Conservation (phyloP, 2,888 invertebrate species). For the Epistrophella euchroma region DNA sequence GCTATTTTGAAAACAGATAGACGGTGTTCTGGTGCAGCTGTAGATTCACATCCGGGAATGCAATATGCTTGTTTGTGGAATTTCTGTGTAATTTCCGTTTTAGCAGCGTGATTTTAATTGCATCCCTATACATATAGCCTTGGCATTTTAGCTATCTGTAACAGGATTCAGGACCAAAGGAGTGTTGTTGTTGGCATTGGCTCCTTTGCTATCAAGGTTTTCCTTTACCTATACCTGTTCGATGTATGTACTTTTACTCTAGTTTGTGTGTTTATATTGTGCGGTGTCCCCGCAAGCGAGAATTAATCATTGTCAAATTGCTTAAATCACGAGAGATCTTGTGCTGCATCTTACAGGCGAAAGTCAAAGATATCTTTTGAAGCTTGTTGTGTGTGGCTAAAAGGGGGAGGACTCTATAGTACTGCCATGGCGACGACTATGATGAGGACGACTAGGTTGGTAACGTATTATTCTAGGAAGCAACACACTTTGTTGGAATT, state of each 20-base stretch:
- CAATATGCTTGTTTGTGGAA: conserved; percentile 60
- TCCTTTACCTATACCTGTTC: not conserved
- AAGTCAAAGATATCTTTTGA: conserved; percentile 65
- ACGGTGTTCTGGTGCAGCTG: conserved; percentile 50
- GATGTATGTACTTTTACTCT: not conserved
- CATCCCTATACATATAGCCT: conserved; percentile 58
- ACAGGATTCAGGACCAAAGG: not conserved
- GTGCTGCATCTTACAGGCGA: conserved; percentile 66
- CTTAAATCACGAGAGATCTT: conserved; percentile 77
- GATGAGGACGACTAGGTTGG: not conserved
- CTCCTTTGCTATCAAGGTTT: not conserved
- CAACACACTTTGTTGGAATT: conserved; percentile 57
- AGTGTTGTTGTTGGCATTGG: conserved; percentile 38
- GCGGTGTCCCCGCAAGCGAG: conserved; percentile 60
- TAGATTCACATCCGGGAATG: conserved; percentile 54
- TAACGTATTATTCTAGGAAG: conserved; percentile 15
- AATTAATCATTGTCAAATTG: conserved; percentile 79
- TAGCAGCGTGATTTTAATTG: conserved; percentile 70
- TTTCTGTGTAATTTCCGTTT: conserved; percentile 72
- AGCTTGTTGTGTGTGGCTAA: conserved; percentile 47
- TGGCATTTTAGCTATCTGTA: conserved; percentile 51
- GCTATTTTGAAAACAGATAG: conserved; percentile 6
- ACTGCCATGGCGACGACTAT: not conserved
- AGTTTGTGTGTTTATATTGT: not conserved
- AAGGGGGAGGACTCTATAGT: not conserved